Percentiles rank a stretch among this genome's conserved stretches.
phyloP scores from a whole-genome alignment of 2,113 vertebrate genomes.

The Candoia aspera region DNA sequence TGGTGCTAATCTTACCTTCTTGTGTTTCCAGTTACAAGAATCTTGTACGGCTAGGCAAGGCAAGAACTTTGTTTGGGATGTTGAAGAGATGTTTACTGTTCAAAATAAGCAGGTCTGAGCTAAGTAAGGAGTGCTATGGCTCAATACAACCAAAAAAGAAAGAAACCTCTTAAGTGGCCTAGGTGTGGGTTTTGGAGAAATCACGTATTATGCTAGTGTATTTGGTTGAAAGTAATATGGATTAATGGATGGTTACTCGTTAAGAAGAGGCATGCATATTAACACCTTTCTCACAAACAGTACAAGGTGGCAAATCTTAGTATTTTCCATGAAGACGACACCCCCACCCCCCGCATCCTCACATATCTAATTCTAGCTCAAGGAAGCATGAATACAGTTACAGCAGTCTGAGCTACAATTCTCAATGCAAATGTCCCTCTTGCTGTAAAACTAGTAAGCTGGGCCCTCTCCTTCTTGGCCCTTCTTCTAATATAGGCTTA shows the following conservation, averaged over 20 bases:
- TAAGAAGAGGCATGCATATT: background rate
- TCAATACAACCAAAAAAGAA: background rate
- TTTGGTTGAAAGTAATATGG: rapidly evolving
- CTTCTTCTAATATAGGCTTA: background rate
- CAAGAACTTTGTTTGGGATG: background rate
- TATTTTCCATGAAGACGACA: background rate
- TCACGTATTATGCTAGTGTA: background rate
- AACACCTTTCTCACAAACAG: background rate
- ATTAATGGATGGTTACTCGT: background rate
- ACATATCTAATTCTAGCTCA: background rate
- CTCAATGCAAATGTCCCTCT: background rate
- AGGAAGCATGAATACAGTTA: background rate
- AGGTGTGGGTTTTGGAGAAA: background rate
- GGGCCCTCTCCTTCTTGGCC: background rate
- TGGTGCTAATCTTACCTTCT: background rate
- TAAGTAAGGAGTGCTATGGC: background rate
- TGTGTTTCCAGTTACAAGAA: background rate
- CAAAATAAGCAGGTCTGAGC: background rate
- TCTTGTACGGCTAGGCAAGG: background rate
- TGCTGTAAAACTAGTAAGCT: background rate
- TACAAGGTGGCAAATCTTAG: background rate
- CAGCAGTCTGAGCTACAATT: background rate
- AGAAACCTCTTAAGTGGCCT: background rate
- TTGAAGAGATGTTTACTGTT: background rate
- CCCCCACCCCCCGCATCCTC: background rate